phyloP scores from a whole-genome alignment of 2,113 vertebrate species.

The Clupea harengus region DNA sequence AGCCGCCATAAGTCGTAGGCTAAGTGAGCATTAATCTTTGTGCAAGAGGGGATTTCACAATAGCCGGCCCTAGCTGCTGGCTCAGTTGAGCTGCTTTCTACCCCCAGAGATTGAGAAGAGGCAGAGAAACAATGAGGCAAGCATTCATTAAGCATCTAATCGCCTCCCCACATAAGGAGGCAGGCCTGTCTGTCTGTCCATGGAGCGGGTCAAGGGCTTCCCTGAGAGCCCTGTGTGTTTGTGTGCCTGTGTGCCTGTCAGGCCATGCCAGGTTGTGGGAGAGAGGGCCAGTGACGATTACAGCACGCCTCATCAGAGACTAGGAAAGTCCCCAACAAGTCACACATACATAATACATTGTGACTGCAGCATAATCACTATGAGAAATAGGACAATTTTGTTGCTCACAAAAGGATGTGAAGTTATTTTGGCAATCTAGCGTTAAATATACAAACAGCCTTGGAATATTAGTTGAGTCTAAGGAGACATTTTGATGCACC shows the following conservation, averaged over 20 bases:
- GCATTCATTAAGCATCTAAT: slow-evolving; percentile 27
- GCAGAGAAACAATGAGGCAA: slow-evolving; percentile 29
- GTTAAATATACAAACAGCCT: neutral
- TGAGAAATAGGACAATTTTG: slow-evolving; percentile 23
- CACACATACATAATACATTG: slow-evolving; percentile 43
- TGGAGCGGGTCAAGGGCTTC: slow-evolving; percentile 7
- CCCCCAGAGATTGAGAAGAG: slow-evolving; percentile 27
- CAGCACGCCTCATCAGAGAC: slow-evolving; percentile 36
- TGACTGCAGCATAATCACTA: slow-evolving; percentile 42
- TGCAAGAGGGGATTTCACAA: slow-evolving; percentile 49
- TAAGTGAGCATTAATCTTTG: slow-evolving; percentile 41
- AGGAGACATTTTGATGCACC: neutral
- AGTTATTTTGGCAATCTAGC: slow-evolving; percentile 22
- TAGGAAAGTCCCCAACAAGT: slow-evolving; percentile 29
- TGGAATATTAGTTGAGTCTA: neutral
- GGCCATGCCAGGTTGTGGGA: slow-evolving; percentile 9
- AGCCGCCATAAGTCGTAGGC: slow-evolving; percentile 28
- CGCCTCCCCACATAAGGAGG: neutral
- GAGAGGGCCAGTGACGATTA: slow-evolving; percentile 17
- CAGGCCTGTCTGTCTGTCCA: neutral
- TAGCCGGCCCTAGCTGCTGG: slow-evolving; percentile 29
- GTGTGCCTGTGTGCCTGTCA: neutral
- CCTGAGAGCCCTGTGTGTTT: neutral
- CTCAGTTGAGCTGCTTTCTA: neutral
- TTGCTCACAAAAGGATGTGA: slow-evolving; percentile 26